Evolutionary conservation across 2,113 vertebrate genomes (phyloP).

Genomic region (Pomatorhinus ruficollis): DNA sequence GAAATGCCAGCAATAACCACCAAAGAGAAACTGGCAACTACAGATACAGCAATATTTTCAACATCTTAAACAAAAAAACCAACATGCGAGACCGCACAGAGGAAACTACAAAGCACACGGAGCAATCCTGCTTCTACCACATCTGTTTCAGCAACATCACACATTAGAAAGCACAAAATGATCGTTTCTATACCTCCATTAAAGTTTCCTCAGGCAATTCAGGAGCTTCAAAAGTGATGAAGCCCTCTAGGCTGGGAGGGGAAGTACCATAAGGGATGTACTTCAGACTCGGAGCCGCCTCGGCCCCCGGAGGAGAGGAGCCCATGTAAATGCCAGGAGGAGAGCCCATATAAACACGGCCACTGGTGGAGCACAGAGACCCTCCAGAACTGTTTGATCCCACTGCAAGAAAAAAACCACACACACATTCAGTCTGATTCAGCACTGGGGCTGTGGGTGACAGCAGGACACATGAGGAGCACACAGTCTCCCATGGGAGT

Average conservation of each 20-base stretch:
- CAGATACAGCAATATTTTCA: background rate
- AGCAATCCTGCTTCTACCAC: background rate
- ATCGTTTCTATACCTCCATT: conserved; percentile 87
- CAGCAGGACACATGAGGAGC: background rate
- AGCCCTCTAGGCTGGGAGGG: conserved; percentile 92
- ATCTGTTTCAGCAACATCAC: background rate
- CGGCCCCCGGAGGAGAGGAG: conserved; percentile 80
- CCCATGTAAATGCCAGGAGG: conserved; percentile 85
- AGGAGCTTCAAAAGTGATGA: conserved; percentile 95
- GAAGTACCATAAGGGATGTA: conserved; percentile 93
- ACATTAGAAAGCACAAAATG: background rate
- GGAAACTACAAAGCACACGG: background rate
- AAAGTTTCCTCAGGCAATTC: conserved; percentile 96
- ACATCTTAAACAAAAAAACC: background rate
- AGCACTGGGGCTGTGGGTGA: background rate
- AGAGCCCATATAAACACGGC: conserved; percentile 87
- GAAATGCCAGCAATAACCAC: background rate
- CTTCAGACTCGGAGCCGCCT: conserved; percentile 86
- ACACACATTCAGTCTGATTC: conserved; percentile 26
- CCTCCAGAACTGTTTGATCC: conserved; percentile 93
- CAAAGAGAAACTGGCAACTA: background rate
- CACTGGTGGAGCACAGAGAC: conserved; percentile 90
- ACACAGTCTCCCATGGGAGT: background rate
- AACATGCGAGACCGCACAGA: accelerated
- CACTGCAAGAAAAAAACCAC: conserved; percentile 75